Conservation (phyloP, 2,888 invertebrate species). For the Sinhomidia bicolor region DNA sequence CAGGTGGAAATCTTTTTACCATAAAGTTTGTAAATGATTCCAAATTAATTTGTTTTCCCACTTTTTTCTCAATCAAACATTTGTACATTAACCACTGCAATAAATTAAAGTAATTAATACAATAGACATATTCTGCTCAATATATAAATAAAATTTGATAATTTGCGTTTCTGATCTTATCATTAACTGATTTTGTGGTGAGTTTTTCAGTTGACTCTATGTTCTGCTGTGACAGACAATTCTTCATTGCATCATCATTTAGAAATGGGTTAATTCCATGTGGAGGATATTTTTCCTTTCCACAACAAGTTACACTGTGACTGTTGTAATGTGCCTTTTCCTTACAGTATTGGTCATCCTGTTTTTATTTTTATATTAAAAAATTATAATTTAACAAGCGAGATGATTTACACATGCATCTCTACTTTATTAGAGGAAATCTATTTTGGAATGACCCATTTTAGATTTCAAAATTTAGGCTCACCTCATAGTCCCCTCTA, state of each 20-base stretch:
- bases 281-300: not conserved
- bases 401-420: no score
- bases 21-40: constrained; percentile 25
- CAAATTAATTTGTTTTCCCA: not conserved
- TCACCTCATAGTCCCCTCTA: no score
- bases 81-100: constrained; percentile 50
- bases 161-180: not conserved
- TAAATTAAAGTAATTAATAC: not conserved
- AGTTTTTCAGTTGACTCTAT: not conserved
- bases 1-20: not conserved
- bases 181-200: constrained; percentile 26
- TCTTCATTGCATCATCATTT: not conserved
- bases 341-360: constrained; percentile 29
- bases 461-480: no score
- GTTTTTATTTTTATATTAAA: not conserved
- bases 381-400: not conserved
- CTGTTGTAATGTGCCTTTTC: constrained; percentile 28
- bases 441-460: no score
- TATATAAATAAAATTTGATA: no score
- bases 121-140: no score
- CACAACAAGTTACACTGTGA: constrained; percentile 26
- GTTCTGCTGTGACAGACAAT: not conserved
- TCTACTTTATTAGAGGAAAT: no score
- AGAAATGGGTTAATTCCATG: not conserved
- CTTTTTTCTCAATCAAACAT: constrained; percentile 1